phyloP scores from a whole-genome alignment of 2,888 invertebrate genomes.

The Itoplectis maculator region DNA sequence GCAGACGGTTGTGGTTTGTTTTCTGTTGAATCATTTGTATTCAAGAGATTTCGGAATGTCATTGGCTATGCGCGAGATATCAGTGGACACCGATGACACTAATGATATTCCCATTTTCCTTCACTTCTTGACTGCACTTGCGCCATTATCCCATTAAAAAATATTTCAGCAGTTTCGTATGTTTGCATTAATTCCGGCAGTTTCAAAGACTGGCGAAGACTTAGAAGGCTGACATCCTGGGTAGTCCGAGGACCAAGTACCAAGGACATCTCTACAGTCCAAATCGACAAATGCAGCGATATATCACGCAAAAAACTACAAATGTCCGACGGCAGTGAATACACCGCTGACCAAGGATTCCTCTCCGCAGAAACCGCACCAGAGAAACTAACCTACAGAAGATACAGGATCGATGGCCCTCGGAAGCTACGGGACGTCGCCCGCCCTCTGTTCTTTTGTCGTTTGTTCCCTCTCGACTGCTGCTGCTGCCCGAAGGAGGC shows the following conservation, averaged over 20 bases:
- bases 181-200: slow-evolving; percentile 45
- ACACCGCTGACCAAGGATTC: slow-evolving; percentile 45
- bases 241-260: too few relatives aligned
- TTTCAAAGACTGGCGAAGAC: slow-evolving; percentile 66
- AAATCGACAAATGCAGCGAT: slow-evolving; percentile 77
- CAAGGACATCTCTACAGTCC: slow-evolving; percentile 43
- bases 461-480: slow-evolving; percentile 53
- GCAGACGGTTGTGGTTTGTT: neutral
- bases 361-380: slow-evolving; percentile 52
- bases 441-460: slow-evolving; percentile 60
- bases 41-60: neutral
- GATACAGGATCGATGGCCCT: slow-evolving; percentile 55
- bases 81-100: neutral
- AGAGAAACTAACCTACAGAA: slow-evolving; percentile 39
- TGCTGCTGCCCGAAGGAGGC: slow-evolving; percentile 50
- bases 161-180: neutral
- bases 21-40: slow-evolving; percentile 19
- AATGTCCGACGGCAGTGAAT: slow-evolving; percentile 75
- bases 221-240: slow-evolving; percentile 69
- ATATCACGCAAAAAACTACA: slow-evolving; percentile 80
- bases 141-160: too few relatives aligned
- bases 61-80: neutral
- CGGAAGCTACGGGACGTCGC: slow-evolving; percentile 65
- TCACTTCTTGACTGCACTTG: neutral
- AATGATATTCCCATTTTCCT: neutral